A percentile compares a stretch with the other conserved stretches of the same genome.
These are phyloP conservation scores for Serranus cabrilla DNA, from an alignment of 2,797 vertebrate species.

Conservation along the genomic window DNA sequence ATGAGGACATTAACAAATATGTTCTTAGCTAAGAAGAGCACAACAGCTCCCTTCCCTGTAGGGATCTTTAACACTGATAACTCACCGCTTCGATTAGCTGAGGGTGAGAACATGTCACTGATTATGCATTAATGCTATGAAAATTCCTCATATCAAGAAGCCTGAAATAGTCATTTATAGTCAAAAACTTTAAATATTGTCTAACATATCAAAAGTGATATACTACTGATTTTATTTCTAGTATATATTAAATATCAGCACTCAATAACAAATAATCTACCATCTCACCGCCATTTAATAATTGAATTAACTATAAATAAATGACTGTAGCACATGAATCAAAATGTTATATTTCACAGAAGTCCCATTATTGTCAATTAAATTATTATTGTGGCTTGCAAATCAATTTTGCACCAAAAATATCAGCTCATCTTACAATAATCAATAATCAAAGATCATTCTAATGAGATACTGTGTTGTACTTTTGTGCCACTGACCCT, in stretches of 20 bases:
- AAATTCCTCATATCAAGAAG: not conserved
- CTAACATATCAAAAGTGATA: not conserved
- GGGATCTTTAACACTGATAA: constrained; percentile 69
- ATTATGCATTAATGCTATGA: not conserved
- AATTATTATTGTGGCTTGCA: not conserved
- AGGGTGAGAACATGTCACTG: constrained; percentile 28
- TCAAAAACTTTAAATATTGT: not conserved
- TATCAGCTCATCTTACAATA: not conserved
- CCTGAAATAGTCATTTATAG: not conserved
- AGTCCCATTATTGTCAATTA: not conserved
- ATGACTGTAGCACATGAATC: not conserved
- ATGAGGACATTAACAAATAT: constrained; percentile 84
- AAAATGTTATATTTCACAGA: not conserved
- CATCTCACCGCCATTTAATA: not conserved
- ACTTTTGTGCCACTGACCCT: too few relatives aligned
- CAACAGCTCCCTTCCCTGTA: constrained; percentile 55
- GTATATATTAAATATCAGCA: not conserved
- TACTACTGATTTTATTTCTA: not conserved
- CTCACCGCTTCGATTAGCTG: constrained; percentile 52
- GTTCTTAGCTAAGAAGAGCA: constrained; percentile 61
- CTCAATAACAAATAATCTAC: not conserved
- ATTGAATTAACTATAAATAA: not conserved
- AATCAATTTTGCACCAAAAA: not conserved
- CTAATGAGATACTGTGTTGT: not conserved
- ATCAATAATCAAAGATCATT: not conserved